phyloP scores from a whole-genome alignment of 1,140 invertebrate species.

The Sipha flava region DNA sequence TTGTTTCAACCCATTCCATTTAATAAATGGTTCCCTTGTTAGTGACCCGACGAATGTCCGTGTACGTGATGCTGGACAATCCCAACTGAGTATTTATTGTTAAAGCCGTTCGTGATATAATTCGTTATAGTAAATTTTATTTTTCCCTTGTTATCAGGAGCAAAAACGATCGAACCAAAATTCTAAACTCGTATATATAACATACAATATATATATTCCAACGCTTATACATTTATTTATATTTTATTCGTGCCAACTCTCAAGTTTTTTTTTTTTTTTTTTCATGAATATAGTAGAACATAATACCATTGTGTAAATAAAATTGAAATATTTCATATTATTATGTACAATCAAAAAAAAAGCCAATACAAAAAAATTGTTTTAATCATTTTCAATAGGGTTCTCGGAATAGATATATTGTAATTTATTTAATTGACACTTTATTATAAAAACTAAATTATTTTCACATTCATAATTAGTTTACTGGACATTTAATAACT shows the following conservation, averaged over 20 bases:
- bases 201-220: background rate
- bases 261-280: no score
- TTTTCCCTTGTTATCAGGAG: background rate
- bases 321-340: no score
- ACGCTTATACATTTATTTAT: background rate
- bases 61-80: constrained; percentile 20
- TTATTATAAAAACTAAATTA: no score
- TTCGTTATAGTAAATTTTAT: constrained; percentile 1
- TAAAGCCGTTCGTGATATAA: constrained; percentile 7
- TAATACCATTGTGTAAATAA: no score
- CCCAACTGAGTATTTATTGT: constrained; percentile 16
- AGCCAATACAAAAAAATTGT: no score
- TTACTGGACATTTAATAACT: no score
- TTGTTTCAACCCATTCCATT: constrained; percentile 22
- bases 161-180: background rate
- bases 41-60: constrained; percentile 12
- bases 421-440: no score
- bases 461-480: no score
- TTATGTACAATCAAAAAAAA: no score
- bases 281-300: no score
- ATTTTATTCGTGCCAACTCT: background rate
- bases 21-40: constrained; percentile 24
- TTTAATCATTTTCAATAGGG: no score
- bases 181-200: background rate
- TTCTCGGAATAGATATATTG: no score